Conservation (phyloP, 2,888 invertebrate species). For the Thera obeliscata region DNA sequence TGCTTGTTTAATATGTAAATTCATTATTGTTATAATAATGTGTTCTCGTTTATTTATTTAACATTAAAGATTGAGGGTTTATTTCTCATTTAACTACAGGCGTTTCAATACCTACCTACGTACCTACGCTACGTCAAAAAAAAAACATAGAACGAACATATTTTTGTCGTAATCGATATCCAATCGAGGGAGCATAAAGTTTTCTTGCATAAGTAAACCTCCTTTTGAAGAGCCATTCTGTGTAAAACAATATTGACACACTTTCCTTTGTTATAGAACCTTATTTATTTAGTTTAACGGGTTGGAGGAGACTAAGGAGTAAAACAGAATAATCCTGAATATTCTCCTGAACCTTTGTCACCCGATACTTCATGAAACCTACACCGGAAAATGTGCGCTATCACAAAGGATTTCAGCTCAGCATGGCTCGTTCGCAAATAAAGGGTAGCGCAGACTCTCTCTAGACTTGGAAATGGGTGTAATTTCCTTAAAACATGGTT, state of each 20-base stretch:
- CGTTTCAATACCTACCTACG: no score
- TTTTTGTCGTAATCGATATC: no score
- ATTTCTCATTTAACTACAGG: no score
- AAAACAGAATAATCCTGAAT: neutral
- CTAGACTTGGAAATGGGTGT: conserved; percentile 12
- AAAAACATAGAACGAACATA: no score
- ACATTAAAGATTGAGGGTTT: no score
- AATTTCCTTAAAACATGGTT: conserved; percentile 15
- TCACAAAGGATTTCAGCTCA: neutral
- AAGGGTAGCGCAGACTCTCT: conserved; percentile 1
- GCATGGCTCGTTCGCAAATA: neutral
- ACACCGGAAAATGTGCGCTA: neutral
- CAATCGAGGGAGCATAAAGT: no score
- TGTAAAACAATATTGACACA: neutral
- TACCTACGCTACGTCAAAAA: no score
- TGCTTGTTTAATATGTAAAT: neutral
- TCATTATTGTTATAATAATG: no score
- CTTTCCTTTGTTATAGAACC: neutral
- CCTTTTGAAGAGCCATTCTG: neutral
- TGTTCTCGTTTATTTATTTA: no score
- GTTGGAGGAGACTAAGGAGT: neutral
- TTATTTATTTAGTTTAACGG: neutral
- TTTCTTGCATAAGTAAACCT: neutral
- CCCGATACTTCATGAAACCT: neutral
- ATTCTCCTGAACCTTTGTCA: neutral